Base-by-base conservation (phyloP, 2,888 invertebrate genomes). In the Cryptus armator region DNA sequence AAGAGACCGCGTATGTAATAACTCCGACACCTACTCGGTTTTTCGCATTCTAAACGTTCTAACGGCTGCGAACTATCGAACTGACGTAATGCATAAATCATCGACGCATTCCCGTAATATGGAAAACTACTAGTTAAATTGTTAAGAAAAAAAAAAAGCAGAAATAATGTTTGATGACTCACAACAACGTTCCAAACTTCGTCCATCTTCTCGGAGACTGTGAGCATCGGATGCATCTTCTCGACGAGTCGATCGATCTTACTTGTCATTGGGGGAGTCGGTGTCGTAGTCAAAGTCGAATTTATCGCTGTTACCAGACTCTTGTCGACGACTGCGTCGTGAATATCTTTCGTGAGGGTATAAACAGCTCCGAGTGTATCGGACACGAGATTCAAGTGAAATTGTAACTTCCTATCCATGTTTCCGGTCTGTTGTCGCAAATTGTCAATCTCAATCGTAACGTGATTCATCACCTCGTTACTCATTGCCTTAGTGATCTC, bases 131-230 rank as follows among this genome's bases (percentile, higher is more conserved):
- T 19, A 1, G 56, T 56, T 56, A 24, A 16, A 19, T 10, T 19
- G 56, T 53, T 9, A 19, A 53, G 9, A 51, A 53, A 6, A n/a
- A 9, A 16, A 19, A 53, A 53, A 53, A 59, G 19, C 0, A 24
- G 29, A 56, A 1, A 56, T 56, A 56, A 7, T 24, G 9, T 53
- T 70, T 64, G 59, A 72, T 46, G 10, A 16, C 91, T 92, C 80
- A 93, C 97, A 12, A 98, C 97, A 4, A 98, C 97, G 92, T 97
- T 97, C 98, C 98, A 98, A 3, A 98, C 97, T 94, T 98, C 97
- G 90, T 98, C 98, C 97, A 98, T 98, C 94, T 98, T 98, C 92
- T 97, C 97, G 0, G 97, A 97, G 0, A 98, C 97, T 77, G 96
- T 96, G 91, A 97, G 96, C 94, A 98, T 97, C 0, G 98, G 98